These are phyloP conservation scores for Listrodromus nycthemerus DNA, from an alignment of 2,888 invertebrate genomes.

Conservation along the genomic window DNA sequence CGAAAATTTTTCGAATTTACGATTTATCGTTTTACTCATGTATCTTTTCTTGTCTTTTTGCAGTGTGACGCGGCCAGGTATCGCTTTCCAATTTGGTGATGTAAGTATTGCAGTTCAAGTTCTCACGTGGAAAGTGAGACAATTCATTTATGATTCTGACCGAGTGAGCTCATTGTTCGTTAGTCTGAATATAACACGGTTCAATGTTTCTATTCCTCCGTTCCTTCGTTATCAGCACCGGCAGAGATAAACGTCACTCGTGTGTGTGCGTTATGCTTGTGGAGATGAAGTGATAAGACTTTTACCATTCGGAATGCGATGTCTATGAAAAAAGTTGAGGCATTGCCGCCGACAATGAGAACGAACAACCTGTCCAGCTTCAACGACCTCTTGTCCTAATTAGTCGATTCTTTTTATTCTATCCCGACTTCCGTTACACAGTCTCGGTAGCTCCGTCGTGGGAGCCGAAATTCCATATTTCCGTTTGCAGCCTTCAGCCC, in stretches of 20 bases:
- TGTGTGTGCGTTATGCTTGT: background rate
- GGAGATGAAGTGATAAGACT: background rate
- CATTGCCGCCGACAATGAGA: conserved; percentile 2
- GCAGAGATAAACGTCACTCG: background rate
- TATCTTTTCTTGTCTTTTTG: background rate
- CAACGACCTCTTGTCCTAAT: conserved; percentile 1
- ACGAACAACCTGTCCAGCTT: background rate
- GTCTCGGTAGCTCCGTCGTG: conserved; percentile 36
- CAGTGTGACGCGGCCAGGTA: background rate
- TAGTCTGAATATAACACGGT: too few species aligned
- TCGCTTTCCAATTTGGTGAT: background rate
- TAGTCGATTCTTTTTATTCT: conserved; percentile 26
- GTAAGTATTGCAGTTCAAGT: conserved; percentile 11
- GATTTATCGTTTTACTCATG: background rate
- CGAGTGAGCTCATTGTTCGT: too few species aligned
- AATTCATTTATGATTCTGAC: too few species aligned
- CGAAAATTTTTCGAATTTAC: background rate
- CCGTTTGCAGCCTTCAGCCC: conserved; percentile 3
- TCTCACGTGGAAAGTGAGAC: too few species aligned
- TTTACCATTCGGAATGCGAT: background rate
- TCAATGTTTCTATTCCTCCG: too few species aligned
- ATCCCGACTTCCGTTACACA: conserved; percentile 41
- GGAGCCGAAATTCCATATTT: conserved; percentile 76
- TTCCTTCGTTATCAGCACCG: too few species aligned
- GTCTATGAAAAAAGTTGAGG: background rate